A percentile compares a stretch with the other conserved stretches of the same genome.
Conservation (phyloP, 2,888 invertebrate species). For the Cotesia congregata region DNA sequence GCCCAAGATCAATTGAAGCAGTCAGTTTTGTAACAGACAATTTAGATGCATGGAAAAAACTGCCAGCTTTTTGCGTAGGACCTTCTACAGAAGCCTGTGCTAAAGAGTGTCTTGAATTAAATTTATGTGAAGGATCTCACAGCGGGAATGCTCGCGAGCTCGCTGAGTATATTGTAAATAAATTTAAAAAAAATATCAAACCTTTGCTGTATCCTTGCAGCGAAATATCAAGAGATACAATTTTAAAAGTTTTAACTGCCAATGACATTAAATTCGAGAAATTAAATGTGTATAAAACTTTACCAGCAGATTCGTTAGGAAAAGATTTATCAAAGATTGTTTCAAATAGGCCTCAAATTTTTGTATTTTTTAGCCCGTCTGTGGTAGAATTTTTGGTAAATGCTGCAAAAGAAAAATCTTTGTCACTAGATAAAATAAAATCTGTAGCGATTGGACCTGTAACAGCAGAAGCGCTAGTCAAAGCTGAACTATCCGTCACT, state of each 20-base stretch:
- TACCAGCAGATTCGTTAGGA: slow-evolving; percentile 56
- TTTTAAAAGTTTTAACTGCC: slow-evolving; percentile 53
- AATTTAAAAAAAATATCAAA: slow-evolving; percentile 41
- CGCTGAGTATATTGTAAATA: slow-evolving; percentile 54
- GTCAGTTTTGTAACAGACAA: slow-evolving; percentile 51
- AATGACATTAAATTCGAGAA: slow-evolving; percentile 54
- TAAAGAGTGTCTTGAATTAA: slow-evolving; percentile 53
- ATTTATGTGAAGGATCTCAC: slow-evolving; percentile 57
- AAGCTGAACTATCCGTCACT: slow-evolving; percentile 52
- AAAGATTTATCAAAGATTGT: slow-evolving; percentile 53
- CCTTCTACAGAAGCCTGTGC: slow-evolving; percentile 59
- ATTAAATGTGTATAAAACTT: slow-evolving; percentile 60
- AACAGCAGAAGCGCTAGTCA: slow-evolving; percentile 58
- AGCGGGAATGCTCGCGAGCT: slow-evolving; percentile 64
- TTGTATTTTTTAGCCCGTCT: slow-evolving; percentile 67
- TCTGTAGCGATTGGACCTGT: slow-evolving; percentile 65
- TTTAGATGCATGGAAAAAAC: slow-evolving; percentile 55
- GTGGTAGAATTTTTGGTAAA: slow-evolving; percentile 57
- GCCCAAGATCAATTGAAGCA: slow-evolving; percentile 63
- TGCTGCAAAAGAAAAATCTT: slow-evolving; percentile 46
- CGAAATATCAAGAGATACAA: slow-evolving; percentile 63
- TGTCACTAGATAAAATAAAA: slow-evolving; percentile 49
- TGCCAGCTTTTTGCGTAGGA: slow-evolving; percentile 63
- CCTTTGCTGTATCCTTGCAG: slow-evolving; percentile 65
- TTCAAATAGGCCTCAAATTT: slow-evolving; percentile 49